Evolutionary conservation across 2,797 vertebrate species (phyloP), one percentile per base, ranked within the genome.

Genomic region (Acanthiza pusilla): DNA sequence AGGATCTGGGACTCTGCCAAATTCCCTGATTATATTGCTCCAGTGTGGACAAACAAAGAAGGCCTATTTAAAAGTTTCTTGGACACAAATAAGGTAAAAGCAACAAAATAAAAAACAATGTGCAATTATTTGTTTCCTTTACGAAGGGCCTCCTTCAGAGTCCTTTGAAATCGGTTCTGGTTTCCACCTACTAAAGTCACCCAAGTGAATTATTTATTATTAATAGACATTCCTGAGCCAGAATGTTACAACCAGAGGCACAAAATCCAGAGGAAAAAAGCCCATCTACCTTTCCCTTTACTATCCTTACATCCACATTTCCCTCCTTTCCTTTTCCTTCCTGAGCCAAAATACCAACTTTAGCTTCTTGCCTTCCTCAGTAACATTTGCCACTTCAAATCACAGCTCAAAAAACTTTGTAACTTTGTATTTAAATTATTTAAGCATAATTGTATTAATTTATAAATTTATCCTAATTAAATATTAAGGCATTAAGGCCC

Each of bases 41-140:
- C 71, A 92, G 55, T 73, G 89, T 89, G 91, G 89, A 94, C 94
- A 94, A 97, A 95, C 89, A 95, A 96, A 94, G 92, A 13, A 92
- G 66, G 89, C 34, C 79, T 86, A 93, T 94, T 96, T 95, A 78
- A 88, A 91, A 95, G 60, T 84, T 93, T 86, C 85, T 94, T 92
- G 89, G 82, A 91, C 1, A 8, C 80, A 93, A 96, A 92, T 71
- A 91, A 94, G 85, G 58, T 70, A 89, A 89, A 94, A 92, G 16
- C 40, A 88, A 72, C 61, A 88, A 94, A 90, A 94, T 78, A 72
- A 81, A 85, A 92, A 96, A 83, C 78, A 94, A 91, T 47, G 62
- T 73, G 67, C 42, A 93, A 94, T 91, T 93, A 93, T 95, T 95
- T 91, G 53, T 96, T 95, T 95, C 75, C 82, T 88, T 95, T 95